Conservation (phyloP, 2,888 invertebrate genomes). For the Chrysopilus asiliformis region DNA sequence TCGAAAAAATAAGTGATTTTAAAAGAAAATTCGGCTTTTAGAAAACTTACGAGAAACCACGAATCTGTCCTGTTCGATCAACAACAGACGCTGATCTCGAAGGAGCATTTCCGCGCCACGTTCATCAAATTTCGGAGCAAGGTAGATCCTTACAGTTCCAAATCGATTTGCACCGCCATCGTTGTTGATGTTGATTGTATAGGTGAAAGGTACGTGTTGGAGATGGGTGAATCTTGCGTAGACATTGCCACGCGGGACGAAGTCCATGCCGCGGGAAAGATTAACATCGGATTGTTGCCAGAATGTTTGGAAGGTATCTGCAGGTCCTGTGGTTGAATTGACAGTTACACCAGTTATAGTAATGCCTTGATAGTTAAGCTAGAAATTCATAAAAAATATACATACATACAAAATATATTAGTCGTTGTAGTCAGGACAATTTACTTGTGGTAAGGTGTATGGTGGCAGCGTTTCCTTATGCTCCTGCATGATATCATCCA, state of each 20-base stretch:
- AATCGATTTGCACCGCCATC: slow-evolving; percentile 31
- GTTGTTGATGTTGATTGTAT: slow-evolving; percentile 49
- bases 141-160: slow-evolving; percentile 53
- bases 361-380: slow-evolving; percentile 15
- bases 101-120: slow-evolving; percentile 43
- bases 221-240: slow-evolving; percentile 63
- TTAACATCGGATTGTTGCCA: slow-evolving; percentile 74
- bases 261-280: slow-evolving; percentile 68
- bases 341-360: slow-evolving; percentile 19
- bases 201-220: slow-evolving; percentile 58
- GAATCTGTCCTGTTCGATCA: slow-evolving; percentile 58
- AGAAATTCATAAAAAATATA: too few species aligned
- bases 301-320: slow-evolving; percentile 44
- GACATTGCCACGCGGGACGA: slow-evolving; percentile 55
- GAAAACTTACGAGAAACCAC: slow-evolving; percentile 41
- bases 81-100: slow-evolving; percentile 45
- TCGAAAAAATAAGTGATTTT: background rate
- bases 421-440: too few species aligned
- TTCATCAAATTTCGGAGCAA: slow-evolving; percentile 53
- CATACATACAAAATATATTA: too few species aligned
- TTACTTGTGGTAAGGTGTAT: slow-evolving; percentile 40
- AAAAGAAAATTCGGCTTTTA: background rate
- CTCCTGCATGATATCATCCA: slow-evolving; percentile 60
- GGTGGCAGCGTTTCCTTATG: slow-evolving; percentile 48
- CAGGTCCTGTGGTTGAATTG: slow-evolving; percentile 27